Evolutionary conservation across 2,888 invertebrate genomes (phyloP).

Genomic region (Tetranychus truncatus): DNA sequence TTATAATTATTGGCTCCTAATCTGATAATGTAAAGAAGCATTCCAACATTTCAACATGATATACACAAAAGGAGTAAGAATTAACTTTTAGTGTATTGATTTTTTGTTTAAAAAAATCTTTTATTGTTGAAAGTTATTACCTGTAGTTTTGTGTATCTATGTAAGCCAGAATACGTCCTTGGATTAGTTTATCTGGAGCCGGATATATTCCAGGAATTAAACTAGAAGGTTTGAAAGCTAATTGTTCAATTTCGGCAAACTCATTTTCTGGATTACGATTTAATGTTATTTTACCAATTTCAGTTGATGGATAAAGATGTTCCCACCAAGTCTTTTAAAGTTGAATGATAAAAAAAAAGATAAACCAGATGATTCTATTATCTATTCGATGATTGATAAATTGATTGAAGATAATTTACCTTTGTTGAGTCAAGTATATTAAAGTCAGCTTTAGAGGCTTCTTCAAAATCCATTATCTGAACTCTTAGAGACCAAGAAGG

Average conservation of each 20-base stretch:
- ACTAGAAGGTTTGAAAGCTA: slow-evolving; percentile 6
- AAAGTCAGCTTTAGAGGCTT: slow-evolving; percentile 57
- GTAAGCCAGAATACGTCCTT: background rate
- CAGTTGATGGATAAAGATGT: slow-evolving; percentile 3
- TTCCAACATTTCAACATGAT: background rate
- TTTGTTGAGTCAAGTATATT: slow-evolving; percentile 90
- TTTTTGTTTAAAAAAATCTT: background rate
- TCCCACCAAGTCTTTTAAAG: background rate
- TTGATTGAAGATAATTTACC: slow-evolving; percentile 31
- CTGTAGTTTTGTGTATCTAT: background rate
- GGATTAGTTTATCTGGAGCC: background rate
- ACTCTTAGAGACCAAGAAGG: slow-evolving; percentile 58
- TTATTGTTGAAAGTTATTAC: background rate
- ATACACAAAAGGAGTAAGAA: background rate
- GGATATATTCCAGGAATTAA: background rate
- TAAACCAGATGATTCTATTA: background rate
- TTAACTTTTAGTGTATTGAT: background rate
- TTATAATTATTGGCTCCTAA: slow-evolving; percentile 80
- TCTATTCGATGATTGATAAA: background rate
- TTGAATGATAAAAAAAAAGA: background rate
- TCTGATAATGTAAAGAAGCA: slow-evolving; percentile 10
- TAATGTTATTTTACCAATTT: background rate
- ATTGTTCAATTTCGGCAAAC: slow-evolving; percentile 2
- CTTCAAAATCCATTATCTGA: slow-evolving; percentile 62
- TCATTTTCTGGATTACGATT: background rate